Evolutionary conservation across 1,140 invertebrate genomes (phyloP).

Genomic region (Melipona quadrifasciata): DNA sequence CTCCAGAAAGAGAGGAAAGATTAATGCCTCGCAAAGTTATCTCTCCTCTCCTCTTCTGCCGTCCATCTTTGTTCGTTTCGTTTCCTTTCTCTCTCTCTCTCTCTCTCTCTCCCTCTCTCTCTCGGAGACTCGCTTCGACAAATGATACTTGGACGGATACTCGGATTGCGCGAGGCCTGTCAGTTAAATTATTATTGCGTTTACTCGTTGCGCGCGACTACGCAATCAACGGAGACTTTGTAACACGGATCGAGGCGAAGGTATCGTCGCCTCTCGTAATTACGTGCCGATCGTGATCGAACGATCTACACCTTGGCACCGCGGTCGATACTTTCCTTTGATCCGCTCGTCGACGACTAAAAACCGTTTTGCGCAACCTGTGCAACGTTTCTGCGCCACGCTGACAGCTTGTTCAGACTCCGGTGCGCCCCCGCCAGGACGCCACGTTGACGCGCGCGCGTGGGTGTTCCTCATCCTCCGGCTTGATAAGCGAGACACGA

Average conservation of each 20-base stretch:
- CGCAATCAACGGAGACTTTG: slow-evolving; percentile 42
- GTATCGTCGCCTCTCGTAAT: slow-evolving; percentile 52
- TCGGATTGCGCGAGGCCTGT: slow-evolving; percentile 55
- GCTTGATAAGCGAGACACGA: not conserved
- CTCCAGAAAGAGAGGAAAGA: slow-evolving; percentile 59
- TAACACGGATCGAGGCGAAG: slow-evolving; percentile 39
- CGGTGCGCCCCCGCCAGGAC: not conserved
- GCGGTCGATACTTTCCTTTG: not conserved
- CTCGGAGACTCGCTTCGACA: slow-evolving; percentile 34
- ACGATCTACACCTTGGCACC: slow-evolving; percentile 35
- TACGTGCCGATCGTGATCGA: slow-evolving; percentile 51
- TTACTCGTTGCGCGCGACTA: slow-evolving; percentile 33
- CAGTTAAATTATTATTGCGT: slow-evolving; percentile 65
- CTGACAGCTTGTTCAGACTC: slow-evolving; percentile 30
- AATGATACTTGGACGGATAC: slow-evolving; percentile 58
- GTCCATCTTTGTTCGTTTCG: not conserved
- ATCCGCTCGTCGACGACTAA: slow-evolving; percentile 6
- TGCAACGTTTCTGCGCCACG: slow-evolving; percentile 5
- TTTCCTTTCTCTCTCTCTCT: not conserved
- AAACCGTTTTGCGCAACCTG: slow-evolving; percentile 36
- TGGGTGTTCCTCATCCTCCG: not conserved
- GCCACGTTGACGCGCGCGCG: not conserved
- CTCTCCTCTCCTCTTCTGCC: not conserved
- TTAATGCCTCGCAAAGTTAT: slow-evolving; percentile 52
- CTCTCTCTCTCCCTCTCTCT: not conserved